Conservation (phyloP, 2,888 invertebrate genomes). For the Lobophora halterata region DNA sequence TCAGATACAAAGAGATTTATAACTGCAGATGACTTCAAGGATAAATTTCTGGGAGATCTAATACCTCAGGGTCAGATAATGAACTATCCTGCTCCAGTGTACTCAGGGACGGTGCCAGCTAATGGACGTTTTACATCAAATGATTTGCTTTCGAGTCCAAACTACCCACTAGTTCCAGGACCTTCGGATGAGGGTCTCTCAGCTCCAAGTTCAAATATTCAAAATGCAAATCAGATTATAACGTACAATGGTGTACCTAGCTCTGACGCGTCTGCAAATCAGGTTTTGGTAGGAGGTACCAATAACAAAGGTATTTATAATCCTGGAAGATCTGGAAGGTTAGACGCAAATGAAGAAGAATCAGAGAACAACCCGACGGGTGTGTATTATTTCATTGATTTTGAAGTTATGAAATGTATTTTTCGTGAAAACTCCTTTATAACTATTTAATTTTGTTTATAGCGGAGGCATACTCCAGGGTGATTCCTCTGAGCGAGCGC, state of each 20-base stretch:
- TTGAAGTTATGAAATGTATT: no score
- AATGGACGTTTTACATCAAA: neutral
- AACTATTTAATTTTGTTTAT: conserved; percentile 26
- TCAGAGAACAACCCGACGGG: no score
- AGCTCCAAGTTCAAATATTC: neutral
- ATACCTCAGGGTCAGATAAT: neutral
- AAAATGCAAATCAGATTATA: conserved; percentile 1
- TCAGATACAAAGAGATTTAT: conserved; percentile 1
- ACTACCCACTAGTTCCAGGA: neutral
- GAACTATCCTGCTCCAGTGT: neutral
- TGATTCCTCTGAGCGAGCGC: conserved; percentile 41
- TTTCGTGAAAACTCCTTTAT: no score
- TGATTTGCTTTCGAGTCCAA: neutral
- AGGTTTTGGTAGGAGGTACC: conserved; percentile 1
- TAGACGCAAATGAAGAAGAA: neutral
- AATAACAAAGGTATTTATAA: neutral
- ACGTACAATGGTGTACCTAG: neutral
- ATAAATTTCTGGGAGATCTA: neutral
- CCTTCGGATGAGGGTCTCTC: conserved; percentile 5
- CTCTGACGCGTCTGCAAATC: neutral
- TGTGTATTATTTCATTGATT: no score
- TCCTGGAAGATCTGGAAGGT: neutral
- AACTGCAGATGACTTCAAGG: neutral
- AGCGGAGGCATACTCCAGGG: conserved; percentile 43
- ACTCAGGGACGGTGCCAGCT: neutral